phyloP scores from a whole-genome alignment of 2,888 invertebrate genomes.

The Prosopocoilus inquinatus region DNA sequence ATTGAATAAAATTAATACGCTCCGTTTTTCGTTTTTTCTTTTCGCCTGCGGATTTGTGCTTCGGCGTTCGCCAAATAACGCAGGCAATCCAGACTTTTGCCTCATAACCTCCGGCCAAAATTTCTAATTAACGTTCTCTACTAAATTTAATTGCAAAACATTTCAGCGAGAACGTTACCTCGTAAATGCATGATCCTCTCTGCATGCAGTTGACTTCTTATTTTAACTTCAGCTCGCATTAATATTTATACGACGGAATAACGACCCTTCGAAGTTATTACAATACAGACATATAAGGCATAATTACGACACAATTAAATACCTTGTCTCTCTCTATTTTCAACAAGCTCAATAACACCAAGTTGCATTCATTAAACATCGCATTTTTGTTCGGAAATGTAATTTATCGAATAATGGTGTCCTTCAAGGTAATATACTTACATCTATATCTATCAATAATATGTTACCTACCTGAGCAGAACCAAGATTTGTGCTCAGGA shows the following conservation, averaged over 20 bases:
- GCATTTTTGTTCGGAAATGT: too few relatives aligned
- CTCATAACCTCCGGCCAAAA: conserved; percentile 39
- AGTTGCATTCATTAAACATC: too few relatives aligned
- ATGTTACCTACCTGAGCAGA: too few relatives aligned
- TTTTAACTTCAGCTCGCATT: not conserved
- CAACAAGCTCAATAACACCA: too few relatives aligned
- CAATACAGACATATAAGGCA: too few relatives aligned
- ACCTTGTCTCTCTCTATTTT: too few relatives aligned
- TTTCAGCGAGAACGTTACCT: conserved; percentile 28
- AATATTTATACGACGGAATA: not conserved
- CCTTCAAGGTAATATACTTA: too few relatives aligned
- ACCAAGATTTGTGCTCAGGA: too few relatives aligned
- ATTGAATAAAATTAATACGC: conserved; percentile 39
- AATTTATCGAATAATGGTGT: too few relatives aligned
- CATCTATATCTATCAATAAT: too few relatives aligned
- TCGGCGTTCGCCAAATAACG: conserved; percentile 36
- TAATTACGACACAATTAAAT: too few relatives aligned
- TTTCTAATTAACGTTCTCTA: conserved; percentile 42
- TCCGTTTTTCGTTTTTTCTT: conserved; percentile 37
- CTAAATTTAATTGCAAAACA: conserved; percentile 41
- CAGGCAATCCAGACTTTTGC: conserved; percentile 34
- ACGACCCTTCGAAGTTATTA: too few relatives aligned
- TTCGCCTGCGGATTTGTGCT: conserved; percentile 35
- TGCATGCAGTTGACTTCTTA: not conserved
- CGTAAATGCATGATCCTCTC: not conserved